A percentile compares a stretch with the other conserved stretches of the same genome.
Evolutionary conservation across 2,797 vertebrate genomes (phyloP).

Genomic region (Oreortyx pictus): DNA sequence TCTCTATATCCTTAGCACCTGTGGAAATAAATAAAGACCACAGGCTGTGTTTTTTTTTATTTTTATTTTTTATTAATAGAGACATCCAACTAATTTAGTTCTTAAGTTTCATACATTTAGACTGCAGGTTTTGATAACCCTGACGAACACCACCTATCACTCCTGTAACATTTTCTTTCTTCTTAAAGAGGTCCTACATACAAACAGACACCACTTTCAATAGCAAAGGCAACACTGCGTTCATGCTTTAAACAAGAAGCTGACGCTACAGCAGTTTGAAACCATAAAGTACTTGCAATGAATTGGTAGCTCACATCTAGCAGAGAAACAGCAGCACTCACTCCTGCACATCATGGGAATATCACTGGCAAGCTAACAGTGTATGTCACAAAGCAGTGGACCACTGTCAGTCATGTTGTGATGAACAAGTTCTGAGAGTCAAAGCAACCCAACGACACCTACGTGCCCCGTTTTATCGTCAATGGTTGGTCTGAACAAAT

Average conservation of each 20-base stretch:
- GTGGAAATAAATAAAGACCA: not conserved
- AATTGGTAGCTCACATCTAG: not conserved
- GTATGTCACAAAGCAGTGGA: rapidly evolving
- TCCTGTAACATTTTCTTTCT: not conserved
- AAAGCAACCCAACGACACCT: not conserved
- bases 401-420: not conserved
- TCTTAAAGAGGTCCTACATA: not conserved
- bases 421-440: not conserved
- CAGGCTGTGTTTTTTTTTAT: not conserved
- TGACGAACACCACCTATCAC: not conserved
- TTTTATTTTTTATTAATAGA: not conserved
- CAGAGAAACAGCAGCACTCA: not conserved
- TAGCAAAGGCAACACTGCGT: rapidly evolving
- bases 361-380: not conserved
- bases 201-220: not conserved
- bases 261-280: not conserved
- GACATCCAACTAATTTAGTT: not conserved
- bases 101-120: not conserved
- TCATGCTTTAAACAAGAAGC: not conserved
- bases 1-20: slow-evolving; percentile 86
- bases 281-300: not conserved
- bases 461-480: not conserved
- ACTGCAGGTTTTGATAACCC: not conserved
- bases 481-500: not conserved
- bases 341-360: not conserved